Evolutionary conservation across 1,140 invertebrate species (phyloP), one percentile per base, ranked within the genome.

Genomic region (Drosophila elegans): DNA sequence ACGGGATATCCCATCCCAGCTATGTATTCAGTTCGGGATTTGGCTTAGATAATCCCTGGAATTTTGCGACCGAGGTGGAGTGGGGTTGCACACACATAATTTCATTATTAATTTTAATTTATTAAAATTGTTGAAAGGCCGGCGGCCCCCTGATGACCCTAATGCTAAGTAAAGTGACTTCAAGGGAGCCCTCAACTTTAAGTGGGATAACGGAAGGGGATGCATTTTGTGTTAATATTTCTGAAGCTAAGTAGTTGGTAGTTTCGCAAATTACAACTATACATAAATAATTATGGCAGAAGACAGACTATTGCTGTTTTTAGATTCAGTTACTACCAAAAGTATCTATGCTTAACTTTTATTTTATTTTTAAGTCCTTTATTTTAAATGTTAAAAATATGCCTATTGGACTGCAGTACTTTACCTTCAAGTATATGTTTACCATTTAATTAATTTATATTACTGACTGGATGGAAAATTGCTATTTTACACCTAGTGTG

Each of bases 101-200:
- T 73, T 51, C 74, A 82, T 82, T 86, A 88, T 76, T 76, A 76
- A 88, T 86, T 88, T 86, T 73, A 82, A 88, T 86, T 86, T 88
- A 86, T 86, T 86, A 69, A 85, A 88, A 86, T 68, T 86, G 67
- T 56, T 85, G 41, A 82, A 85, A 72, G 64, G 41, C 52, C n/a
- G 42, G 54, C 45, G 55, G 44, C 62, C 45, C 39, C 29, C 41
- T 36, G 49, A 49, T 83, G 80, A 84, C 71, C 80, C 61, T 55
- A 80, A 80, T 76, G 60, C 57, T 27, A 49, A 41, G 39, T 29
- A 16, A 57, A 64, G 61, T 55, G 63, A 71, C 57, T 74, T 53
- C 11, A 13, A 73, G 13, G 38, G 16, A 34, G 66, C 13, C 36
- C 21, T 66, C 59, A 64, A 54, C 21, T 29, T 29, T 1, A 32